phyloP scores from a whole-genome alignment of 2,113 vertebrate genomes.

The Siniperca knerii region DNA sequence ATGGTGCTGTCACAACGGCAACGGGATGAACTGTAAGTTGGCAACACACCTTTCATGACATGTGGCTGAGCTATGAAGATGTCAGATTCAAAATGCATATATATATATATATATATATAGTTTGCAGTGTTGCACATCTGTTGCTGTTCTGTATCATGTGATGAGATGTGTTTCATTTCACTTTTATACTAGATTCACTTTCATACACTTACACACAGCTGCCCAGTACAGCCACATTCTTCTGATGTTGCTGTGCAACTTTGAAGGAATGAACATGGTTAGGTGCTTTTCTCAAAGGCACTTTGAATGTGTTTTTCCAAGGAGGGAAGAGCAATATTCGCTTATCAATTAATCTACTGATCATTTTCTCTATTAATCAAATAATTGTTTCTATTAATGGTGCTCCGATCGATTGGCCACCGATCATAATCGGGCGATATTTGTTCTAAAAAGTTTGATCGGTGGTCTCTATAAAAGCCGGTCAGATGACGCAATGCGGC shows the following conservation, averaged over 20 bases:
- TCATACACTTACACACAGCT: background rate
- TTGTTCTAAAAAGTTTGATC: too few relatives aligned
- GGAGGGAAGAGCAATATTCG: background rate
- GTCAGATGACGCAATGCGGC: too few relatives aligned
- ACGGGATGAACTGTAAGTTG: slow-evolving; percentile 98
- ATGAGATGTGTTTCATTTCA: background rate
- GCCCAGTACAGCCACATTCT: background rate
- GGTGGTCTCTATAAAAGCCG: too few relatives aligned
- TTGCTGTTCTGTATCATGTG: slow-evolving; percentile 20
- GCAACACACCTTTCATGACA: background rate
- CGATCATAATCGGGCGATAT: too few relatives aligned
- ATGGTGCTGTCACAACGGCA: slow-evolving; percentile 99
- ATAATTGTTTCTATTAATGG: background rate
- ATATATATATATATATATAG: background rate
- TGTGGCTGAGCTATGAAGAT: background rate
- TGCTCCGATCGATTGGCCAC: too few relatives aligned
- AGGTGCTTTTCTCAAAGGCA: background rate
- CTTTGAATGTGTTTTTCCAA: background rate
- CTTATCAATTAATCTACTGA: background rate
- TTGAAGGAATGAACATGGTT: background rate
- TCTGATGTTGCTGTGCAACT: background rate
- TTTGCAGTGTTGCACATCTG: background rate
- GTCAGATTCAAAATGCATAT: background rate
- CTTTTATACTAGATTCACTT: background rate
- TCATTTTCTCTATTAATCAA: background rate